Evolutionary conservation across 2,113 vertebrate genomes (phyloP).

Genomic region (Haemorhous mexicanus): DNA sequence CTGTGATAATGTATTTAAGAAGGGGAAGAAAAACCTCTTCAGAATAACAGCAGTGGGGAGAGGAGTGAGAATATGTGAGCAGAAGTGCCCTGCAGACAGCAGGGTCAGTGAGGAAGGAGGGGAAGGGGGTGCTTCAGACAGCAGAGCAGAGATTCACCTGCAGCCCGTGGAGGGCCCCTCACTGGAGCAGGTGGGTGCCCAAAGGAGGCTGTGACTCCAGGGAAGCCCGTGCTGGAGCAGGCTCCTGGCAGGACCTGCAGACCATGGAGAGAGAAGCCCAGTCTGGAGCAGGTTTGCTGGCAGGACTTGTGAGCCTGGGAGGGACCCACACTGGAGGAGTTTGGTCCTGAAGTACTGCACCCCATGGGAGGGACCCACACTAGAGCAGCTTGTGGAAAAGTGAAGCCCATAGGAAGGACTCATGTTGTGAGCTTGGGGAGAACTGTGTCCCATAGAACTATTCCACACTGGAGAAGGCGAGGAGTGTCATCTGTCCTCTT

Average conservation of each 20-base stretch:
- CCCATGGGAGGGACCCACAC: not conserved
- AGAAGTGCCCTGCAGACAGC: not conserved
- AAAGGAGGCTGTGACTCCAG: not conserved
- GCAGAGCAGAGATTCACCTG: not conserved
- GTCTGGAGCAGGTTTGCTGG: not conserved
- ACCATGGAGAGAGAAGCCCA: not conserved
- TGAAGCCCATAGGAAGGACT: not conserved
- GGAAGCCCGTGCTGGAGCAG: not conserved
- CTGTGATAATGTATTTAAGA: not conserved
- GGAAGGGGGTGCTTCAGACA: not conserved
- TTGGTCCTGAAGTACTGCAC: not conserved
- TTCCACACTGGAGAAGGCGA: not conserved
- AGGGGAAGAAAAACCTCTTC: not conserved
- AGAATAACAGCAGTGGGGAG: not conserved
- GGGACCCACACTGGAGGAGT: not conserved
- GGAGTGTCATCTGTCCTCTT: not conserved
- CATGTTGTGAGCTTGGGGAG: not conserved
- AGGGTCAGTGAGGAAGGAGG: not conserved
- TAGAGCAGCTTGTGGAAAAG: not conserved
- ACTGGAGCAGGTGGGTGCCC: not conserved
- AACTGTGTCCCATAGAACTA: not conserved
- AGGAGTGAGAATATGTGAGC: not conserved
- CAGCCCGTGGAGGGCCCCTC: not conserved
- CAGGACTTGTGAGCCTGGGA: not conserved
- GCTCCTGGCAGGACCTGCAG: not conserved